phyloP scores from a whole-genome alignment of 2,113 vertebrate genomes.

The Cyprinodon brontotheroides region DNA sequence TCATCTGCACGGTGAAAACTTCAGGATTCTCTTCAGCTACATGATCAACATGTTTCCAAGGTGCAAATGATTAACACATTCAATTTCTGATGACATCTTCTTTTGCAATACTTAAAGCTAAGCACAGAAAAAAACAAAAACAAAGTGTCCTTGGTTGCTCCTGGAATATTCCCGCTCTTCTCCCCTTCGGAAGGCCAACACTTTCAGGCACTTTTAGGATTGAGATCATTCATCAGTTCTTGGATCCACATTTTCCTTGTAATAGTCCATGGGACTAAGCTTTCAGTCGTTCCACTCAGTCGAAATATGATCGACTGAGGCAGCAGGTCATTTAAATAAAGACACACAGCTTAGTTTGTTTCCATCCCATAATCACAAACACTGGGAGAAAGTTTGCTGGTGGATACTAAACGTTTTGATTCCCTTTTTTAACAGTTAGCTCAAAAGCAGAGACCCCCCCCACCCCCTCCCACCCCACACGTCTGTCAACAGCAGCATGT shows the following conservation, averaged over 20 bases:
- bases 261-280: slow-evolving; percentile 83
- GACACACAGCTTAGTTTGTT: slow-evolving; percentile 18
- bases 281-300: slow-evolving; percentile 52
- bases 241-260: slow-evolving; percentile 51
- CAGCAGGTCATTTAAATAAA: slow-evolving; percentile 51
- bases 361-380: slow-evolving; percentile 19
- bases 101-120: slow-evolving; percentile 57
- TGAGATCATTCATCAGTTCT: slow-evolving; percentile 59
- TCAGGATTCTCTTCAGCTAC: slow-evolving; percentile 38
- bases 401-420: slow-evolving; percentile 42
- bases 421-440: slow-evolving; percentile 62
- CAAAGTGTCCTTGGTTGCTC: slow-evolving; percentile 44
- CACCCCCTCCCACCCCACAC: background rate
- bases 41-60: slow-evolving; percentile 50
- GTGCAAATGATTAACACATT: slow-evolving; percentile 55
- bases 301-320: slow-evolving; percentile 42
- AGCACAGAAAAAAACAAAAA: slow-evolving; percentile 28
- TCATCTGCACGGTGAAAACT: background rate
- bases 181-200: slow-evolving; percentile 68
- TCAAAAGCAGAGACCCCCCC: slow-evolving; percentile 52
- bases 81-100: slow-evolving; percentile 46
- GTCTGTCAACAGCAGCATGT: slow-evolving; percentile 54
- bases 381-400: slow-evolving; percentile 55
- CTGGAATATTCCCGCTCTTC: slow-evolving; percentile 60
- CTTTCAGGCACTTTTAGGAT: slow-evolving; percentile 82